Evolutionary conservation across 2,888 invertebrate genomes (phyloP).

Genomic region (Charanyca ferruginea): DNA sequence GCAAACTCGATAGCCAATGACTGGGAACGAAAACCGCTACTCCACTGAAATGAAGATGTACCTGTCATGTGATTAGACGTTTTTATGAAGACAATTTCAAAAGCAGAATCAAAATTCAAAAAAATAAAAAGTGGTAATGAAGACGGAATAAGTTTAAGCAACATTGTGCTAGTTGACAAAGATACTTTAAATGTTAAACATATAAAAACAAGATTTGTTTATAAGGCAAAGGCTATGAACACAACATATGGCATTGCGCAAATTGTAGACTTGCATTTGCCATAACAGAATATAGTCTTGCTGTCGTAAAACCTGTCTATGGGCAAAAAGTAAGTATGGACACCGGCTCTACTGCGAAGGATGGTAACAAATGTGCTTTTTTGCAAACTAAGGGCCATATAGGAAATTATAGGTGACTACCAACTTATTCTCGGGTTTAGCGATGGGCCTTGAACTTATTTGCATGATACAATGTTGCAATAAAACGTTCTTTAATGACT

Average conservation of each 20-base stretch:
- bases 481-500: neutral
- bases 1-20: slow-evolving; percentile 76
- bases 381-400: slow-evolving; percentile 43
- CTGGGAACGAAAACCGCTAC: slow-evolving; percentile 74
- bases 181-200: slow-evolving; percentile 42
- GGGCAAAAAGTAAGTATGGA: slow-evolving; percentile 52
- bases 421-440: slow-evolving; percentile 25
- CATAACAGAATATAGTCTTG: slow-evolving; percentile 47
- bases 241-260: slow-evolving; percentile 39
- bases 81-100: slow-evolving; percentile 45
- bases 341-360: slow-evolving; percentile 30
- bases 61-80: slow-evolving; percentile 39
- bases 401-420: slow-evolving; percentile 52
- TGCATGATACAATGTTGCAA: slow-evolving; percentile 5
- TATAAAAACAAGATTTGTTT: slow-evolving; percentile 57
- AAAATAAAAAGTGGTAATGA: slow-evolving; percentile 7
- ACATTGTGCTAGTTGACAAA: slow-evolving; percentile 4
- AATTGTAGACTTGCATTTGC: slow-evolving; percentile 53
- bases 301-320: slow-evolving; percentile 57
- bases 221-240: slow-evolving; percentile 49
- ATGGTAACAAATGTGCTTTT: slow-evolving; percentile 49
- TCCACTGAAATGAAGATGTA: slow-evolving; percentile 53
- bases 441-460: slow-evolving; percentile 37
- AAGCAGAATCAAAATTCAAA: slow-evolving; percentile 17
- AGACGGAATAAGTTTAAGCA: slow-evolving; percentile 13